These are phyloP conservation scores for Drosophila nigricruria DNA, from an alignment of 2,888 invertebrate genomes.

Conservation along the genomic window DNA sequence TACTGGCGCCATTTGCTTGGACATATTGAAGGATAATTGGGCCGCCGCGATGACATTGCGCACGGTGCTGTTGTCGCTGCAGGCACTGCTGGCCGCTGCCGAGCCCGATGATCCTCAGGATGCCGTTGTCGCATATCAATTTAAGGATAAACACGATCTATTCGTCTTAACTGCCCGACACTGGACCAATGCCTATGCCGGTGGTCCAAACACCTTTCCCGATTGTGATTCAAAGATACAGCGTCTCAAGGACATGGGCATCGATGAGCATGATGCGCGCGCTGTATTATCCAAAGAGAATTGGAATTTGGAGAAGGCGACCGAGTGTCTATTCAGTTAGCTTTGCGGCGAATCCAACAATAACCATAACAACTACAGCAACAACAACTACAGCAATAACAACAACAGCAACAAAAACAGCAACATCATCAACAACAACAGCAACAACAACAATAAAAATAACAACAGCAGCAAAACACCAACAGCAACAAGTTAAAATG, in stretches of 20 bases:
- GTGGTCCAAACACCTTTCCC: slow-evolving; percentile 90
- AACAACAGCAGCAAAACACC: slow-evolving; percentile 19
- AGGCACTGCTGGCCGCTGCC: slow-evolving; percentile 96
- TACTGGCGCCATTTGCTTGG: slow-evolving; percentile 98
- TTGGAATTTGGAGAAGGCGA: slow-evolving; percentile 97
- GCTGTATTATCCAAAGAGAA: slow-evolving; percentile 96
- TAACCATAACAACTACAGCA: slow-evolving; percentile 2
- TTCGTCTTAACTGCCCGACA: slow-evolving; percentile 96
- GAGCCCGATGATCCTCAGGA: slow-evolving; percentile 98
- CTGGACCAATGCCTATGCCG: slow-evolving; percentile 98
- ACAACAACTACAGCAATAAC: slow-evolving; percentile 9
- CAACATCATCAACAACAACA: slow-evolving; percentile 18
- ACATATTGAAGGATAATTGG: slow-evolving; percentile 99
- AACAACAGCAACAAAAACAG: slow-evolving; percentile 10
- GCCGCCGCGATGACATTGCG: slow-evolving; percentile 99
- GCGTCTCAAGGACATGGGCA: slow-evolving; percentile 96
- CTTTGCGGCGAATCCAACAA: slow-evolving; percentile 52
- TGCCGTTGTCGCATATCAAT: slow-evolving; percentile 99
- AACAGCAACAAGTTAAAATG: slow-evolving; percentile 20
- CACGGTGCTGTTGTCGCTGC: slow-evolving; percentile 97
- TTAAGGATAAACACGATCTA: slow-evolving; percentile 93
- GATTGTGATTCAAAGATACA: slow-evolving; percentile 95
- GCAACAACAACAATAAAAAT: slow-evolving; percentile 15
- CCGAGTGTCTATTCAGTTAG: slow-evolving; percentile 95
- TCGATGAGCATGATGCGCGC: slow-evolving; percentile 94